Evolutionary conservation across 2,888 invertebrate species (phyloP).

Genomic region (Augochlorella aurata): DNA sequence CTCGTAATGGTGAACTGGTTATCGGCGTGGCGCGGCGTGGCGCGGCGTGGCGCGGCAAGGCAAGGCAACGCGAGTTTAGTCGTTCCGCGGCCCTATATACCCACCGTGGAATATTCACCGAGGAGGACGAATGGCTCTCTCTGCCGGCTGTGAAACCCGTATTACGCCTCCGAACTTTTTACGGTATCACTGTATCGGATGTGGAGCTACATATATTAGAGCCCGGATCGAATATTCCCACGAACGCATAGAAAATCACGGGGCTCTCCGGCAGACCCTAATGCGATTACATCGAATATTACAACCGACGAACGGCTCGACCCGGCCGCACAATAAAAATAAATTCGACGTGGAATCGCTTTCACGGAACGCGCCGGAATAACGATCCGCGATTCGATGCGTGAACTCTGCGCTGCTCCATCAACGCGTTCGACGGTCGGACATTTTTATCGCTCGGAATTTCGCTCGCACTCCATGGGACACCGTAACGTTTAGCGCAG

Average conservation of each 20-base stretch:
- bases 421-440: too few species aligned
- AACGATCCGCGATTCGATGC: not conserved
- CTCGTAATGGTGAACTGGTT: slow-evolving; percentile 38
- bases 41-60: not conserved
- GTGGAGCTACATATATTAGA: not conserved
- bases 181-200: not conserved
- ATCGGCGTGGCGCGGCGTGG: slow-evolving; percentile 3
- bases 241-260: slow-evolving; percentile 3
- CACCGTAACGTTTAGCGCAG: too few species aligned
- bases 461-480: too few species aligned
- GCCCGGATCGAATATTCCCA: not conserved
- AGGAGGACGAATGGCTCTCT: slow-evolving; percentile 25
- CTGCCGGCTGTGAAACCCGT: slow-evolving; percentile 14
- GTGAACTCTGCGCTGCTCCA: too few species aligned
- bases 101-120: slow-evolving; percentile 29
- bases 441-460: too few species aligned
- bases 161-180: slow-evolving; percentile 27
- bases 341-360: not conserved
- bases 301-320: slow-evolving; percentile 1
- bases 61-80: slow-evolving; percentile 1
- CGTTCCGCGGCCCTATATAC: not conserved
- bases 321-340: not conserved
- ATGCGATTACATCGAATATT: slow-evolving; percentile 9
- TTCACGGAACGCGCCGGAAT: not conserved
- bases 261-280: not conserved